phyloP scores from a whole-genome alignment of 2,888 invertebrate genomes.

The Oxystoma pomonae region DNA sequence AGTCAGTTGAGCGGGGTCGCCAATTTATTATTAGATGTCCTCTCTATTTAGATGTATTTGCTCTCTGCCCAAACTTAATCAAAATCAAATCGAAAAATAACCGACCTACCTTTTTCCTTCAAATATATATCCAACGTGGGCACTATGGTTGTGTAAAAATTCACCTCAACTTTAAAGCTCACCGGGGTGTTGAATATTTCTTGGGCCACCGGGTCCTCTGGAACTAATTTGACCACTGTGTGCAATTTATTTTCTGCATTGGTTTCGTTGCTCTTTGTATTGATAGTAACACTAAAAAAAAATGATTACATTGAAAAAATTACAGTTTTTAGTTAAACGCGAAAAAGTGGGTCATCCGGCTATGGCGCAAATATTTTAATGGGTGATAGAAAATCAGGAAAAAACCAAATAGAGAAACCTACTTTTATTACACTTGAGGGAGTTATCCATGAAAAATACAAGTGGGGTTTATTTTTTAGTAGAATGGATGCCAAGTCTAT shows the following conservation, averaged over 20 bases:
- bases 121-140: conserved; percentile 48
- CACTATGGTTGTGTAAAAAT: conserved; percentile 48
- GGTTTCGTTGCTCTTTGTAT: neutral
- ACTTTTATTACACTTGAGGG: too few relatives aligned
- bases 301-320: neutral
- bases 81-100: too few relatives aligned
- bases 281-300: neutral
- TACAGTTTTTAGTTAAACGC: neutral
- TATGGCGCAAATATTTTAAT: too few relatives aligned
- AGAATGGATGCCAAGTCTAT: too few relatives aligned
- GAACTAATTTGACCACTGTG: conserved; percentile 18
- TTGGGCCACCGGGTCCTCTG: conserved; percentile 27
- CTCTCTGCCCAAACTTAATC: too few relatives aligned
- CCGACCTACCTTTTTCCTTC: conserved; percentile 42
- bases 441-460: too few relatives aligned
- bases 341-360: neutral
- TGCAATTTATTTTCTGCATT: neutral
- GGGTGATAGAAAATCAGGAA: too few relatives aligned
- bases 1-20: too few relatives aligned
- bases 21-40: too few relatives aligned
- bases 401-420: too few relatives aligned
- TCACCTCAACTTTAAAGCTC: conserved; percentile 51
- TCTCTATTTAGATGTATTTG: too few relatives aligned
- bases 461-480: too few relatives aligned
- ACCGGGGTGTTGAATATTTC: conserved; percentile 49